Evolutionary conservation across 2,113 vertebrate genomes (phyloP), one percentile per base, ranked within the genome.

Genomic region (Poecile atricapillus): DNA sequence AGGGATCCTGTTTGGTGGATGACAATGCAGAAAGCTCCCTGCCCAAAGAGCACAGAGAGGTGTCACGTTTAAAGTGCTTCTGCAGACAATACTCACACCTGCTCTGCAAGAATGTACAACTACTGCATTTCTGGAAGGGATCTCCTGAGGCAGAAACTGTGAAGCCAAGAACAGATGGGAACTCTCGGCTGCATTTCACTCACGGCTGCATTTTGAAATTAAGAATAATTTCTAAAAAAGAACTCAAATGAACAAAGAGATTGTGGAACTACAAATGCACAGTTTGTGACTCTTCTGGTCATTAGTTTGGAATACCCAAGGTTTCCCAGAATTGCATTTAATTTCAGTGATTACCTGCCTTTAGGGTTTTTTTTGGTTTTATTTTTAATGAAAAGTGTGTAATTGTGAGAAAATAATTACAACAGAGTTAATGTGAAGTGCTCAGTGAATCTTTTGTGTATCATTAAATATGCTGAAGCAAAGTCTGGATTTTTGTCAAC

Each of bases 121-220:
- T 58, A 74, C 85, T 74, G 67, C 70, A 53, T 62, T 76, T 56
- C 76, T 93, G 86, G 67, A 82, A 90, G 60, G 28, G 28, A 60
- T 67, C 74, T 95, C 63, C 3, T 17, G 73, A 75, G 83, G 95
- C 85, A 96, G 85, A 93, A 95, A 95, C 68, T n/a, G 46, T 69
- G 78, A 93, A 89, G 84, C 50, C 69, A 65, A 65, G 71, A 96
- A 75, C 93, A 96, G 96, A 92, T 95, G 94, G 86, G 55, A 89
- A 69, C 55, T 89, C 18, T 7, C 13, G n/a, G 77, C 27, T 93
- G 60, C 56, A 10, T 83, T 94, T 85, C 39, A 39, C 39, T 39
- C 39, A 39, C 39, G 46, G 78, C 28, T 93, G 56, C 49, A 7
- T 83, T 95, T 87, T 73, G 65, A 83, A 87, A 89, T 78, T 47